Base-by-base conservation (phyloP, 2,113 vertebrate species). In the Antechinus stuartii region DNA sequence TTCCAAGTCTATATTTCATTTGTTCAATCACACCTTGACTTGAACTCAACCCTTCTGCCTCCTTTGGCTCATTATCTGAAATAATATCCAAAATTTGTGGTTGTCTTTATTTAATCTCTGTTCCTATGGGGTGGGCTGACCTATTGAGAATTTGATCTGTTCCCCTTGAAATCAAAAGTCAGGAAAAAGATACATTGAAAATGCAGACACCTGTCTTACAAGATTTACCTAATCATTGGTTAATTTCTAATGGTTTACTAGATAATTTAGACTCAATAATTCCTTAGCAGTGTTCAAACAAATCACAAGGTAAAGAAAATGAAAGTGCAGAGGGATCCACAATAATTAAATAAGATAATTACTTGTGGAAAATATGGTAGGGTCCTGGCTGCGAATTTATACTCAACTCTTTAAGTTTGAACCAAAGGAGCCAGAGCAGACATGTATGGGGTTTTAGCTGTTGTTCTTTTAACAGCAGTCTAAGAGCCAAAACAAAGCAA, bases 401-500 rank as follows among this genome's bases (percentile, higher is more conserved):
- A 96, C 93, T 93, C 97, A 96, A 98, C 11, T 76, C 61, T 42
- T 57, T n/a, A 76, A 97, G 95, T 50, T 76, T 89, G 95, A 91
- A 93, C 91, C 8, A 61, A 96, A 96, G 91, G 22, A 90, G 49
- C 52, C 52, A 11, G n/a, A 49, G 35, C 3, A 50, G 55, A 54
- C 92, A 49, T 3, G 47, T 12, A 89, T 46, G 55, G 92, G 90
- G 95, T 30, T 1, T 92, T 57, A 93, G n/a, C 90, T 89, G 95
- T 95, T 93, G 95, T 95, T 95, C 97, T 97, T 96, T 96, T 91
- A 96, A 52, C 92, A 98, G 96, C 97, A 97, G 96, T 24, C 96
- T 90, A 96, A 96, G 96, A 95, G 91, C 49, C 96, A 97, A 97
- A 98, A 98, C 97, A 98, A 98, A 98, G 96, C 92, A 91, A 96